Conservation (phyloP, 2,797 vertebrate genomes). For the Takifugu rubripes region DNA sequence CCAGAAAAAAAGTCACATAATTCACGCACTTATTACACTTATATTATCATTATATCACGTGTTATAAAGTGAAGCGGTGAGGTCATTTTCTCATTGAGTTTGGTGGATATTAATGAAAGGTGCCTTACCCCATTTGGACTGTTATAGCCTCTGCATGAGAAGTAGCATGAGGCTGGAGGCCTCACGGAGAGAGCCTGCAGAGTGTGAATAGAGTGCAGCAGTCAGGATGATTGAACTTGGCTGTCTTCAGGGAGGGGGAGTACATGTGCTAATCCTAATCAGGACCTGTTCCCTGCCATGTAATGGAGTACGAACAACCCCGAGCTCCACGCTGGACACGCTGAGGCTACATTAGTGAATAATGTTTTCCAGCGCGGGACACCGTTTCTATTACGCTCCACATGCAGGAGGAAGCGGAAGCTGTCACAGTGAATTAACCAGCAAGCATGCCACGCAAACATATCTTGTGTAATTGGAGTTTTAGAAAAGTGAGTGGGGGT, state of each 20-base stretch:
- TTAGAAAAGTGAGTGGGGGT: slow-evolving; percentile 48
- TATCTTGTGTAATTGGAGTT: slow-evolving; percentile 74
- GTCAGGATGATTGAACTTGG: slow-evolving; percentile 64
- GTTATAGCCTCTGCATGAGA: slow-evolving; percentile 33
- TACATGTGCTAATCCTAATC: slow-evolving; percentile 80
- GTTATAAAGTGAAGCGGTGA: neutral
- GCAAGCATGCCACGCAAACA: slow-evolving; percentile 64
- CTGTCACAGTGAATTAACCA: slow-evolving; percentile 84
- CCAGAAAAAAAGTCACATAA: neutral
- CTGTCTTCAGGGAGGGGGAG: slow-evolving; percentile 68
- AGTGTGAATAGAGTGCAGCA: slow-evolving; percentile 47
- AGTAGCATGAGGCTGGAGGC: slow-evolving; percentile 25
- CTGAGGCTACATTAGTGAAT: slow-evolving; percentile 76
- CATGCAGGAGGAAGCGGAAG: slow-evolving; percentile 78
- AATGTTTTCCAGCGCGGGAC: slow-evolving; percentile 78
- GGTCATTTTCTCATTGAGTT: neutral
- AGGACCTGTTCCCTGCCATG: slow-evolving; percentile 80
- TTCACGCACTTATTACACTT: neutral
- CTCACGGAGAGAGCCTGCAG: slow-evolving; percentile 25
- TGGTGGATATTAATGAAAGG: slow-evolving; percentile 14
- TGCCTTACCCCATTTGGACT: slow-evolving; percentile 14
- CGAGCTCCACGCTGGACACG: slow-evolving; percentile 64
- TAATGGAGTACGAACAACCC: slow-evolving; percentile 74
- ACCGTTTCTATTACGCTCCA: slow-evolving; percentile 80
- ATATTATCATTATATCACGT: neutral